A percentile compares a stretch with the other conserved stretches of the same genome.
Evolutionary conservation across 2,888 invertebrate species (phyloP).

Genomic region (Drosophila eohydei): DNA sequence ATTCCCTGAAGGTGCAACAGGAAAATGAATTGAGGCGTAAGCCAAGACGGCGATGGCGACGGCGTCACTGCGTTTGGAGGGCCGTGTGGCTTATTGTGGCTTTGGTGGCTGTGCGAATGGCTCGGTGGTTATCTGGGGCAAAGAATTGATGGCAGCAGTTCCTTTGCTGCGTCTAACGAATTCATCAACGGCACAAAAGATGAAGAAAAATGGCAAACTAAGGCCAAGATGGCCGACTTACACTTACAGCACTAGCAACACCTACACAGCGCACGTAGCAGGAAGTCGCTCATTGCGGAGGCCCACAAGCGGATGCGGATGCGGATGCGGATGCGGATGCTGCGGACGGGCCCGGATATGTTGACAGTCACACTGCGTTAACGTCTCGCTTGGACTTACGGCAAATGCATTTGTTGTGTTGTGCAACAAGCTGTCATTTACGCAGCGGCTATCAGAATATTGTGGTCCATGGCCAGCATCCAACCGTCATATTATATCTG

Average conservation of each 20-base stretch:
- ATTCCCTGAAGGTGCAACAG: slow-evolving; percentile 65
- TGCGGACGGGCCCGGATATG: slow-evolving; percentile 37
- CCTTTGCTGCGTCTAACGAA: slow-evolving; percentile 53
- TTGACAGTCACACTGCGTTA: slow-evolving; percentile 44
- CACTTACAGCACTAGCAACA: slow-evolving; percentile 22
- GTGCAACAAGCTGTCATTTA: slow-evolving; percentile 57
- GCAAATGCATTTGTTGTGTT: slow-evolving; percentile 62
- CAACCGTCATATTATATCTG: background rate
- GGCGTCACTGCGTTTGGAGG: slow-evolving; percentile 7
- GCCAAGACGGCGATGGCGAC: slow-evolving; percentile 7
- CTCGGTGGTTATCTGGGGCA: slow-evolving; percentile 23
- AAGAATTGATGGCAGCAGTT: slow-evolving; percentile 33
- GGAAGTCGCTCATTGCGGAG: slow-evolving; percentile 33
- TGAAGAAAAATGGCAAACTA: slow-evolving; percentile 68
- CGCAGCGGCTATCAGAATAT: background rate
- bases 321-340: slow-evolving; percentile 19
- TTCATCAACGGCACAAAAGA: slow-evolving; percentile 67
- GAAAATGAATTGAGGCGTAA: slow-evolving; percentile 48
- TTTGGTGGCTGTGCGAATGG: slow-evolving; percentile 5
- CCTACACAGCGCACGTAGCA: slow-evolving; percentile 1
- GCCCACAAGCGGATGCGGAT: slow-evolving; percentile 12
- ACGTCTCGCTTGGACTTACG: slow-evolving; percentile 36
- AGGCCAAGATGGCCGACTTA: slow-evolving; percentile 51
- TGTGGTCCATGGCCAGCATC: background rate
- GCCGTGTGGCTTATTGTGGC: slow-evolving; percentile 5